These are phyloP conservation scores for Colaptes auratus DNA, from an alignment of 2,113 vertebrate genomes.

Conservation along the genomic window DNA sequence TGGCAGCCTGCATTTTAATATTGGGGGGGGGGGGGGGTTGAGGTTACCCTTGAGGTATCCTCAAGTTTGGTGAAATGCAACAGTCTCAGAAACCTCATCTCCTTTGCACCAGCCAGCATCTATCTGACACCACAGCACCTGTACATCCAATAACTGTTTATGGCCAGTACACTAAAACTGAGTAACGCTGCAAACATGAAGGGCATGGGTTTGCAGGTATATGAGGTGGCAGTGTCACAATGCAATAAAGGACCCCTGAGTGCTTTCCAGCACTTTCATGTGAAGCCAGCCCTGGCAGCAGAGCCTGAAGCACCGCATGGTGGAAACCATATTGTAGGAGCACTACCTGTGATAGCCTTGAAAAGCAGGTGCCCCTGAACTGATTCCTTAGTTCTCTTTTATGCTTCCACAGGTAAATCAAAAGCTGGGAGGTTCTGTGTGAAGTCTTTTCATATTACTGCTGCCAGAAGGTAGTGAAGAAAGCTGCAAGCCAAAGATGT, in stretches of 20 bases:
- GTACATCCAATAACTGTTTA: not conserved
- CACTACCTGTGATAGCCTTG: not conserved
- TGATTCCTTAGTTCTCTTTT: not conserved
- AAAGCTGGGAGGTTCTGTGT: not conserved
- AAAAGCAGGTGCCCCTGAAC: not conserved
- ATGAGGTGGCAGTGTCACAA: not conserved
- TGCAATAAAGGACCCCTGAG: not conserved
- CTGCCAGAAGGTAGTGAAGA: not conserved
- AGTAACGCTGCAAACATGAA: not conserved
- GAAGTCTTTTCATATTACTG: not conserved
- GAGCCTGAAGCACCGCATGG: not conserved
- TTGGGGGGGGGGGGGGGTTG: too few relatives aligned
- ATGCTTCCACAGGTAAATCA: not conserved
- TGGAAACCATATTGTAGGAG: not conserved
- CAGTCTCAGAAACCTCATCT: not conserved
- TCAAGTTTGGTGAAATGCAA: not conserved
- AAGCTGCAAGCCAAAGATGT: not conserved
- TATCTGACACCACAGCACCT: not conserved
- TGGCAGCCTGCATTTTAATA: not conserved
- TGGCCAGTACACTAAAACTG: not conserved
- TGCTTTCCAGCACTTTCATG: not conserved
- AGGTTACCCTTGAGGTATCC: too few relatives aligned
- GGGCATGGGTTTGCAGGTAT: not conserved
- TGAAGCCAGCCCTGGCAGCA: not conserved
- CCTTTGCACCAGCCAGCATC: not conserved